Conservation (phyloP, 2,113 vertebrate genomes). For the Coturnix japonica region DNA sequence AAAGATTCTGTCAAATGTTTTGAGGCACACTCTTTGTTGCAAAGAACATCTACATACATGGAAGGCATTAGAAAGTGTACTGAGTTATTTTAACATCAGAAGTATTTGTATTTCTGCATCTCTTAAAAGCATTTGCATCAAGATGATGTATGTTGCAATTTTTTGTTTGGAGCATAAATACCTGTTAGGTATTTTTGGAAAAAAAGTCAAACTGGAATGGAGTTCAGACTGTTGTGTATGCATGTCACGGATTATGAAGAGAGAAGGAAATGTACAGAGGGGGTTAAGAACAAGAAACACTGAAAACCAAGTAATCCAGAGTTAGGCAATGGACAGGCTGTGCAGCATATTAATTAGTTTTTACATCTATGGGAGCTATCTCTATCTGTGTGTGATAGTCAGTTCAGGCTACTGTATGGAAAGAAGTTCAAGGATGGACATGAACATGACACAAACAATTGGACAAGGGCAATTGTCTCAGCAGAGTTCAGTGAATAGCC, state of each 20-base stretch:
- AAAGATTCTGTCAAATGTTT: background rate
- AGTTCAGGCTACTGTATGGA: background rate
- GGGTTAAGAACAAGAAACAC: background rate
- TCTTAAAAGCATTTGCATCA: background rate
- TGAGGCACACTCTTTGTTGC: background rate
- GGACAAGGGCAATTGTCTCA: background rate
- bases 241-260: accelerated
- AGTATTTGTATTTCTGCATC: background rate
- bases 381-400: background rate
- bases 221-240: background rate
- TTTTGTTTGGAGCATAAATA: background rate
- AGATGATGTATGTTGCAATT: background rate
- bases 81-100: background rate
- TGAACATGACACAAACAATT: background rate
- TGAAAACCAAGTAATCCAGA: background rate
- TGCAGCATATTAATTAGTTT: background rate
- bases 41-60: background rate
- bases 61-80: background rate
- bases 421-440: background rate
- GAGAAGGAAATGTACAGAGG: background rate
- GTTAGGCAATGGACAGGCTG: accelerated
- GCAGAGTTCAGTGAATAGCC: background rate
- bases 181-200: background rate
- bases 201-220: background rate
- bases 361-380: background rate